Conservation (phyloP, 2,888 invertebrate species). For the Agrilus mali region DNA sequence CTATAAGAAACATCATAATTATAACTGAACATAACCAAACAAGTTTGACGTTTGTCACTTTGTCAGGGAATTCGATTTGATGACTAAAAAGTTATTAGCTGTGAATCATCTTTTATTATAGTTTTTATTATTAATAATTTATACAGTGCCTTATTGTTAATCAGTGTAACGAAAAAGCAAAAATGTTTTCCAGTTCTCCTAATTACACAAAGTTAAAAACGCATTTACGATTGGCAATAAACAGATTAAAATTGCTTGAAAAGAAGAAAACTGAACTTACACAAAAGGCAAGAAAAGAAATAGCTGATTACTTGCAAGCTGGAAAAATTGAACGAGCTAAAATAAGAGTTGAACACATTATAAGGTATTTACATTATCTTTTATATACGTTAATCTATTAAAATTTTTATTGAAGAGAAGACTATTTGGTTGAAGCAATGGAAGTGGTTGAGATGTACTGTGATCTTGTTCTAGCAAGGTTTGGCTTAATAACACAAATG, state of each 20-base stretch:
- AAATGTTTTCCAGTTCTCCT: slow-evolving; percentile 82
- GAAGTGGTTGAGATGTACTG: slow-evolving; percentile 99
- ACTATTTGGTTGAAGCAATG: slow-evolving; percentile 98
- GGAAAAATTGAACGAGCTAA: slow-evolving; percentile 84
- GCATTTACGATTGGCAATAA: slow-evolving; percentile 82
- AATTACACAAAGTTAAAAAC: slow-evolving; percentile 96
- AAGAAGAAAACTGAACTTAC: slow-evolving; percentile 97
- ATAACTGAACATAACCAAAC: too few relatives aligned
- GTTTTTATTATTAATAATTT: too few relatives aligned
- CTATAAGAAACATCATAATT: too few relatives aligned
- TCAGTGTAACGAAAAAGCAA: slow-evolving; percentile 1
- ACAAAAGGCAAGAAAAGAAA: slow-evolving; percentile 92
- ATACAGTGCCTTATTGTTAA: too few relatives aligned
- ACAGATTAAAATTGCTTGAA: slow-evolving; percentile 85
- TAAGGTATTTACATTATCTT: slow-evolving; percentile 42
- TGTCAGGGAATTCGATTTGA: too few relatives aligned
- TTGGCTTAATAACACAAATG: slow-evolving; percentile 94
- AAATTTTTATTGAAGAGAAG: slow-evolving; percentile 55
- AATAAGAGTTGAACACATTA: slow-evolving; percentile 96
- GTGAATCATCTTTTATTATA: too few relatives aligned
- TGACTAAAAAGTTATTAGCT: too few relatives aligned
- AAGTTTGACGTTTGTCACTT: too few relatives aligned
- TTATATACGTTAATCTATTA: neutral
- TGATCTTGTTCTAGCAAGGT: slow-evolving; percentile 88
- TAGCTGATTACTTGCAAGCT: slow-evolving; percentile 84